These are phyloP conservation scores for Alligator mississippiensis DNA, from an alignment of 2,113 vertebrate species.

Conservation along the genomic window DNA sequence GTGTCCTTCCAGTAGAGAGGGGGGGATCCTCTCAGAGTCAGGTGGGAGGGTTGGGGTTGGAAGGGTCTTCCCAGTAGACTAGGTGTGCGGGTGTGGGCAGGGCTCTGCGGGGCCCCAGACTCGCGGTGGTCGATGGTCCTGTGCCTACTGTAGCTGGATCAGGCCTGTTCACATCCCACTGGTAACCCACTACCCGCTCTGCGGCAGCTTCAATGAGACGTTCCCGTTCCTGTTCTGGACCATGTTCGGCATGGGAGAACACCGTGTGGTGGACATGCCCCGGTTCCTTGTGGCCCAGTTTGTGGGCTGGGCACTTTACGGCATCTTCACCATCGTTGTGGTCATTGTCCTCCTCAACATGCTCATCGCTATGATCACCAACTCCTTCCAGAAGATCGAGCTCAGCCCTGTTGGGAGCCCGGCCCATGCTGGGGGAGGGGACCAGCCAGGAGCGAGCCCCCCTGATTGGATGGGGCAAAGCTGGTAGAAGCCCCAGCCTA, in stretches of 20 bases:
- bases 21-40: no score
- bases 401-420: slow-evolving; percentile 34
- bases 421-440: neutral
- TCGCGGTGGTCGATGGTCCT: neutral
- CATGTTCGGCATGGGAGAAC: slow-evolving; percentile 90
- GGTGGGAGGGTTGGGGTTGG: no score
- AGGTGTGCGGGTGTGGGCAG: neutral
- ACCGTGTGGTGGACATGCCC: slow-evolving; percentile 87
- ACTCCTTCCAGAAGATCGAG: slow-evolving; percentile 95
- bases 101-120: neutral
- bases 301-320: slow-evolving; percentile 86
- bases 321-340: slow-evolving; percentile 89
- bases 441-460: no score
- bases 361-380: slow-evolving; percentile 95
- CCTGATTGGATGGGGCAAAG: no score
- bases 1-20: no score
- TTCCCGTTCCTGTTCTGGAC: slow-evolving; percentile 95
- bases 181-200: neutral
- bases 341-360: slow-evolving; percentile 93
- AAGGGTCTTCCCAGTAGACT: neutral
- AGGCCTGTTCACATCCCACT: neutral
- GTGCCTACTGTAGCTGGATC: no score
- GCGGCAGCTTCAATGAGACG: slow-evolving; percentile 87
- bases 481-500: no score
- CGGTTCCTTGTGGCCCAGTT: slow-evolving; percentile 84